These are phyloP conservation scores for Aspidapion aeneum DNA, from an alignment of 2,888 invertebrate genomes.

Conservation along the genomic window DNA sequence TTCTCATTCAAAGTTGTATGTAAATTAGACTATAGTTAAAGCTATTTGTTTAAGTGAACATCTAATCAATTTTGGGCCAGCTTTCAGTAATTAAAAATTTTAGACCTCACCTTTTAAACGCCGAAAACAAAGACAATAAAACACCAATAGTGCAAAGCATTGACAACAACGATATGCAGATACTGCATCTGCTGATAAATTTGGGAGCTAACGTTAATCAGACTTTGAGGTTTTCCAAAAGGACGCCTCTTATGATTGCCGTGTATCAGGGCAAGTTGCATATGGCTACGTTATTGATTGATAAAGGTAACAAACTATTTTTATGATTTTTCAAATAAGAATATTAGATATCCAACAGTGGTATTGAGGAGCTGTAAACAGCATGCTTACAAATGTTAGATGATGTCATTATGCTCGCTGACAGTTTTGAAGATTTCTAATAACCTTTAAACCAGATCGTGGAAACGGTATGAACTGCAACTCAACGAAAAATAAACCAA, in stretches of 20 bases:
- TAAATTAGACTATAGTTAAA: too few species aligned
- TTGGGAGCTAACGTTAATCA: slow-evolving; percentile 52
- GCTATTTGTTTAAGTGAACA: too few species aligned
- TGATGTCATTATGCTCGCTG: not conserved
- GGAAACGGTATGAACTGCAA: not conserved
- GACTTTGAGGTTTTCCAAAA: slow-evolving; percentile 41
- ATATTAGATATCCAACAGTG: too few species aligned
- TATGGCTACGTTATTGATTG: slow-evolving; percentile 43
- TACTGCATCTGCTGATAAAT: slow-evolving; percentile 48
- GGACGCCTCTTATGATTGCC: slow-evolving; percentile 53
- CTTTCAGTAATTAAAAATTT: too few species aligned
- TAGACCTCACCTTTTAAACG: slow-evolving; percentile 50
- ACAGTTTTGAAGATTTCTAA: not conserved
- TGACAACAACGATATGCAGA: slow-evolving; percentile 47
- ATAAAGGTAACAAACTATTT: slow-evolving; percentile 40
- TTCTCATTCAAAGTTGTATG: too few species aligned
- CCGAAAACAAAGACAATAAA: slow-evolving; percentile 50
- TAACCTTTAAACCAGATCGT: not conserved
- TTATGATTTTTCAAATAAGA: too few species aligned
- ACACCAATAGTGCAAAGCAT: slow-evolving; percentile 55
- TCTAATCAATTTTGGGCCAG: too few species aligned
- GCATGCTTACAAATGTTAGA: not conserved
- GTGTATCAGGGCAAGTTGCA: slow-evolving; percentile 42
- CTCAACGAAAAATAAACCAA: not conserved
- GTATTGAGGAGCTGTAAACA: not conserved